Evolutionary conservation across 2,888 invertebrate species (phyloP).

Genomic region (Tethea ocularis): DNA sequence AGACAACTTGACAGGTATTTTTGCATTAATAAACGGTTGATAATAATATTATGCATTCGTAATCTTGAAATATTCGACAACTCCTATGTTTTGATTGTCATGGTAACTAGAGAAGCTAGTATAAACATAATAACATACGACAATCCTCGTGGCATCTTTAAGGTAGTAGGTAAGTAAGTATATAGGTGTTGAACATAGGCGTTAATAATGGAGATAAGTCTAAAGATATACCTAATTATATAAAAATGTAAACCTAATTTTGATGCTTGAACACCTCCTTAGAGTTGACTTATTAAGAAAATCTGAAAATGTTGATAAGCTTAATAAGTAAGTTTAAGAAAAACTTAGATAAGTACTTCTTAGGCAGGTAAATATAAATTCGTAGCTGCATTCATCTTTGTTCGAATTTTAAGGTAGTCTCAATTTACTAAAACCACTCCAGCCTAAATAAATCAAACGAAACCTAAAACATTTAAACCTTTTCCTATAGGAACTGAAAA

Average conservation of each 20-base stretch:
- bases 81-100: background rate
- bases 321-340: no score
- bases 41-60: slow-evolving; percentile 1
- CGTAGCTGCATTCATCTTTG: no score
- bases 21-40: background rate
- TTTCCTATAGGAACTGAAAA: slow-evolving; percentile 30
- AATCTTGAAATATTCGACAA: background rate
- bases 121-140: background rate
- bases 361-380: no score
- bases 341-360: no score
- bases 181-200: background rate
- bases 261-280: no score
- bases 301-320: no score
- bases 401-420: background rate
- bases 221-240: no score
- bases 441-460: slow-evolving; percentile 1
- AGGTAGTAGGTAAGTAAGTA: no score
- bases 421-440: slow-evolving; percentile 5
- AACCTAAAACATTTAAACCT: slow-evolving; percentile 11
- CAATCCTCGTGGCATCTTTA: background rate
- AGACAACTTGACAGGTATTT: background rate
- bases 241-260: no score
- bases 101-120: slow-evolving; percentile 2
- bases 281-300: no score
- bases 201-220: no score